Evolutionary conservation across 1,140 invertebrate genomes (phyloP).

Genomic region (Drosophila varians): DNA sequence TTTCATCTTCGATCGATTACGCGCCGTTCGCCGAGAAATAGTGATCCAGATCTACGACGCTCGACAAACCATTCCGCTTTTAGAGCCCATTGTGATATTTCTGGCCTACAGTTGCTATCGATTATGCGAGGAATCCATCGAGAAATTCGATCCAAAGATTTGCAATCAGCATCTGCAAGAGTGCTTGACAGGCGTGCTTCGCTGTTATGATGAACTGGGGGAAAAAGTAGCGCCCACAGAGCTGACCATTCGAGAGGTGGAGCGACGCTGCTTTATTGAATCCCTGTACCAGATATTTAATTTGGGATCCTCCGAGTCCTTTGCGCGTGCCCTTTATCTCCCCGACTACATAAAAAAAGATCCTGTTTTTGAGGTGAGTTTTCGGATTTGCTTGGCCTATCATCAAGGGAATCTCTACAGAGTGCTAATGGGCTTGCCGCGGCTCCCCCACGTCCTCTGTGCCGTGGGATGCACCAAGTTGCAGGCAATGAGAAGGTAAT

Average conservation of each 20-base stretch:
- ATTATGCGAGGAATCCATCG: constrained; percentile 84
- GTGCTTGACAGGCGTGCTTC: constrained; percentile 85
- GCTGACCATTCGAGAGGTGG: constrained; percentile 28
- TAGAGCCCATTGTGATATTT: constrained; percentile 89
- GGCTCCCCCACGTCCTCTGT: constrained; percentile 84
- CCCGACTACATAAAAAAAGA: constrained; percentile 48
- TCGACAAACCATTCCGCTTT: constrained; percentile 84
- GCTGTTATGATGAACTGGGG: constrained; percentile 85
- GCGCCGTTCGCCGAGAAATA: constrained; percentile 90
- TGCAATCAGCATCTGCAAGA: constrained; percentile 86
- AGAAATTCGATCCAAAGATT: constrained; percentile 85
- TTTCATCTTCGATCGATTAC: constrained; percentile 90
- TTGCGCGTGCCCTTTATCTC: constrained; percentile 83
- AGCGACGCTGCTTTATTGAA: constrained; percentile 82
- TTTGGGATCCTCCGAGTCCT: constrained; percentile 83
- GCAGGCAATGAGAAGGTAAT: constrained; percentile 84
- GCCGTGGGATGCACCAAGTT: constrained; percentile 84
- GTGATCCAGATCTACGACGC: constrained; percentile 87
- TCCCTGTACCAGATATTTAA: constrained; percentile 86
- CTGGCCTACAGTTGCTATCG: constrained; percentile 88
- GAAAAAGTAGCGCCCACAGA: constrained; percentile 30
- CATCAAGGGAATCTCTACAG: constrained; percentile 84
- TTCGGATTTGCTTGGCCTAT: constrained; percentile 84
- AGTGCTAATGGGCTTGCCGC: constrained; percentile 78
- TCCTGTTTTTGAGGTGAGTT: constrained; percentile 57